phyloP scores from a whole-genome alignment of 1,140 invertebrate genomes.

The Drosophila elegans region DNA sequence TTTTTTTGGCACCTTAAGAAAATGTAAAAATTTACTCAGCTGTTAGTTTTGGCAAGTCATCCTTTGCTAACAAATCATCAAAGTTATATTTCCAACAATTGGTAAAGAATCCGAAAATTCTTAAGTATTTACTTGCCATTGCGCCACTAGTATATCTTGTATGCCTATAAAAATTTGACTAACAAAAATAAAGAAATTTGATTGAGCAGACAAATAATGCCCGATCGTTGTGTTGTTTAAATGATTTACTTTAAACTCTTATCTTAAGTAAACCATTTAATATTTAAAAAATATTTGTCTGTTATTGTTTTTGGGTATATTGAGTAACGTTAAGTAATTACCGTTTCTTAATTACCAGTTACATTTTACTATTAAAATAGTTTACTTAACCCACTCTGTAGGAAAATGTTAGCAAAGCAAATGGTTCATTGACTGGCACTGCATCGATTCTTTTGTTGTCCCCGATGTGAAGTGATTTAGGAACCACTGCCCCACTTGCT shows the following conservation, averaged over 20 bases:
- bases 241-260: too few species aligned
- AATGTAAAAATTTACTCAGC: neutral
- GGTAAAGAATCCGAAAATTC: neutral
- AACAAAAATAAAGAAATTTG: neutral
- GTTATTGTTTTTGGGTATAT: too few species aligned
- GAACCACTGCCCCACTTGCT: conserved; percentile 25
- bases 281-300: too few species aligned
- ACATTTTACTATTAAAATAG: neutral
- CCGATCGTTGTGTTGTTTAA: neutral
- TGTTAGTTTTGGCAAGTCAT: neutral
- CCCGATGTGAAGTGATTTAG: conserved; percentile 59
- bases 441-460: conserved; percentile 29
- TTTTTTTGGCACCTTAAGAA: neutral
- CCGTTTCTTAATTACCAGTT: neutral
- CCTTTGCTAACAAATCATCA: neutral
- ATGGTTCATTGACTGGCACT: conserved; percentile 26
- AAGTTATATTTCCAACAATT: neutral
- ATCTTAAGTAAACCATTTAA: too few species aligned
- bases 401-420: conserved; percentile 1
- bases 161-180: too few species aligned
- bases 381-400: neutral
- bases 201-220: conserved; percentile 4
- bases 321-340: neutral
- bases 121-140: conserved; percentile 27
- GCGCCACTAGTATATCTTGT: neutral